Evolutionary conservation across 2,888 invertebrate species (phyloP).

Genomic region (Druceiella hillmani): DNA sequence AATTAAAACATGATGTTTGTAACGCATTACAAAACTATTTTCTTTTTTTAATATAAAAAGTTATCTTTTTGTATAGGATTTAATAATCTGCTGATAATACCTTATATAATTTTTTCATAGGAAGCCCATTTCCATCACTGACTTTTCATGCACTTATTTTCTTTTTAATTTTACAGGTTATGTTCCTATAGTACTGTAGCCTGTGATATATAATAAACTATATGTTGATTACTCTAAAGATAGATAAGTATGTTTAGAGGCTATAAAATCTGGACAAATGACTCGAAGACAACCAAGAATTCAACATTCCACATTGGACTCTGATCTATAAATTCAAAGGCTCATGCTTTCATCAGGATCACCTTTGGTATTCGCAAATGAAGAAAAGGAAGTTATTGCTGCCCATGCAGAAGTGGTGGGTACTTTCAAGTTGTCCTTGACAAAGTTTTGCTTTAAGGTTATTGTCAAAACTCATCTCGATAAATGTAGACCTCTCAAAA

Average conservation of each 20-base stretch:
- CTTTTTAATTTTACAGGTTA: too few relatives aligned
- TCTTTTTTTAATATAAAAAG: too few relatives aligned
- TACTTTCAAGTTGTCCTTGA: constrained; percentile 8
- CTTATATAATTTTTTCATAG: too few relatives aligned
- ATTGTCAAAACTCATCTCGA: constrained; percentile 9
- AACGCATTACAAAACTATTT: too few relatives aligned
- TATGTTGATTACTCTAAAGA: too few relatives aligned
- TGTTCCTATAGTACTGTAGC: too few relatives aligned
- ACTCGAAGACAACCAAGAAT: constrained; percentile 7
- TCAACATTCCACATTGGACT: constrained; percentile 10
- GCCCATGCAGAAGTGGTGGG: constrained; percentile 7
- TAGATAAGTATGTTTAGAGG: constrained; percentile 9
- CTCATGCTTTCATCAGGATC: constrained; percentile 8
- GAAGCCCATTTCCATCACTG: too few relatives aligned
- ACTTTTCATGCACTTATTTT: too few relatives aligned
- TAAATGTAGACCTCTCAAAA: constrained; percentile 8
- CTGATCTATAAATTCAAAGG: constrained; percentile 9
- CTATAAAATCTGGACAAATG: constrained; percentile 8
- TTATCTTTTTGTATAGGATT: too few relatives aligned
- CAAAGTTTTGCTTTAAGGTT: constrained; percentile 8
- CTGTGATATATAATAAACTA: too few relatives aligned
- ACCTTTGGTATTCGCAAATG: constrained; percentile 8
- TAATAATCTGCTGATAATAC: too few relatives aligned
- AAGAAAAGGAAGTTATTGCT: constrained; percentile 10
- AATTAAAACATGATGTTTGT: too few relatives aligned